Conservation (phyloP, 2,797 vertebrate genomes). For the Buphagus erythrorhynchus region DNA sequence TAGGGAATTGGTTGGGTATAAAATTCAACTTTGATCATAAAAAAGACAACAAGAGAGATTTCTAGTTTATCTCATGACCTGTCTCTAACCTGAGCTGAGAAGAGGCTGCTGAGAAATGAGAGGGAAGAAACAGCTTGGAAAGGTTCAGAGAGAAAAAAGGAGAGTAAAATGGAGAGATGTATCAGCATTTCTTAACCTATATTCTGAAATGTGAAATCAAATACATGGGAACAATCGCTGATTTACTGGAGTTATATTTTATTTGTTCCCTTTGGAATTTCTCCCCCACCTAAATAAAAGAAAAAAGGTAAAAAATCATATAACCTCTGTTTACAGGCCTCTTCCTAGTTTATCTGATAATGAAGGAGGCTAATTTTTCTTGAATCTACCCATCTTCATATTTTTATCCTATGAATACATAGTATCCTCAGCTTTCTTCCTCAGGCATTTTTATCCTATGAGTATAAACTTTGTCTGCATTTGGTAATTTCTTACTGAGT, state of each 20-base stretch:
- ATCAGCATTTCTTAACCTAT: not conserved
- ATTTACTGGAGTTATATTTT: not conserved
- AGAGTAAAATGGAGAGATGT: not conserved
- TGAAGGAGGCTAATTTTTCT: not conserved
- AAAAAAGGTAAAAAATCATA: not conserved
- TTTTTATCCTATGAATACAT: not conserved
- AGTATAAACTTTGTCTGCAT: not conserved
- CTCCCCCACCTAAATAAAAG: not conserved
- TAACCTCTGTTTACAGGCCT: not conserved
- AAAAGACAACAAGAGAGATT: not conserved
- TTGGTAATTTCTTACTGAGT: not conserved
- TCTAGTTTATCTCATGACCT: not conserved
- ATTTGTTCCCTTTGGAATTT: not conserved
- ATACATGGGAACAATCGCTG: not conserved
- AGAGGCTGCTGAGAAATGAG: not conserved
- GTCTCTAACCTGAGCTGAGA: not conserved
- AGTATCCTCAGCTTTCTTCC: no score
- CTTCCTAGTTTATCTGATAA: not conserved
- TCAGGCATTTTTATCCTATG: no score
- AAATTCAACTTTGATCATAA: not conserved
- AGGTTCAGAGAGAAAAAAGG: not conserved
- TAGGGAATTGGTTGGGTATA: not conserved
- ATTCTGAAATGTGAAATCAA: not conserved
- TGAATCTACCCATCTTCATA: not conserved
- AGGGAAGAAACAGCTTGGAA: not conserved